phyloP scores from a whole-genome alignment of 2,113 vertebrate species.

The Hydropotes inermis region DNA sequence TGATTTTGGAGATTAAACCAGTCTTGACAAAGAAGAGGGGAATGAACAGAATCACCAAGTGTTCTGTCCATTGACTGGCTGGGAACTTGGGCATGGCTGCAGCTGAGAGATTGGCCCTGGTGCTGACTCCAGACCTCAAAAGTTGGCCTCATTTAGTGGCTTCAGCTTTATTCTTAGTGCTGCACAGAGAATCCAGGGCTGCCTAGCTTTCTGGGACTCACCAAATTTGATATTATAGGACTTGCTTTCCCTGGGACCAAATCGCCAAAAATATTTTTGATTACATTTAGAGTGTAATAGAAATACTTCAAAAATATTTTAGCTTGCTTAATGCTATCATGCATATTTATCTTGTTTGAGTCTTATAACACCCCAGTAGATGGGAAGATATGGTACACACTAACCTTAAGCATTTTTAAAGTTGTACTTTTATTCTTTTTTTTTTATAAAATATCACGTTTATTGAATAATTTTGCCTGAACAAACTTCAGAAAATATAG shows the following conservation, averaged over 20 bases:
- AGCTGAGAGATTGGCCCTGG: rapidly evolving
- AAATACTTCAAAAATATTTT: not conserved
- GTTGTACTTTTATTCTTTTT: not conserved
- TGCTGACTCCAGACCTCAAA: no score
- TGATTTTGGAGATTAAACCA: constrained; percentile 31
- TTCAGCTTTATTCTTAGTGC: not conserved
- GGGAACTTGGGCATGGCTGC: rapidly evolving
- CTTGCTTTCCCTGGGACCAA: not conserved
- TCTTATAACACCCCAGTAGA: not conserved
- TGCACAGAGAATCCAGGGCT: not conserved
- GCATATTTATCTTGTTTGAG: not conserved
- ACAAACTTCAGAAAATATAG: constrained; percentile 3
- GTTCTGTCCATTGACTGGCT: not conserved
- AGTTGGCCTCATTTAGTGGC: not conserved
- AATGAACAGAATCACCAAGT: not conserved
- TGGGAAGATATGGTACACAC: not conserved
- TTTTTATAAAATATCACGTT: not conserved
- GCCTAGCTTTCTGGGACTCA: rapidly evolving
- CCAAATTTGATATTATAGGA: not conserved
- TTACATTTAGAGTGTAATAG: not conserved
- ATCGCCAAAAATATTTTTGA: not conserved
- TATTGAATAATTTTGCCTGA: not conserved
- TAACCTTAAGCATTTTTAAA: not conserved
- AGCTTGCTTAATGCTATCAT: not conserved
- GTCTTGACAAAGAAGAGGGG: not conserved